These are phyloP conservation scores for Rallus limicola DNA, from an alignment of 2,113 vertebrate species.

Conservation along the genomic window DNA sequence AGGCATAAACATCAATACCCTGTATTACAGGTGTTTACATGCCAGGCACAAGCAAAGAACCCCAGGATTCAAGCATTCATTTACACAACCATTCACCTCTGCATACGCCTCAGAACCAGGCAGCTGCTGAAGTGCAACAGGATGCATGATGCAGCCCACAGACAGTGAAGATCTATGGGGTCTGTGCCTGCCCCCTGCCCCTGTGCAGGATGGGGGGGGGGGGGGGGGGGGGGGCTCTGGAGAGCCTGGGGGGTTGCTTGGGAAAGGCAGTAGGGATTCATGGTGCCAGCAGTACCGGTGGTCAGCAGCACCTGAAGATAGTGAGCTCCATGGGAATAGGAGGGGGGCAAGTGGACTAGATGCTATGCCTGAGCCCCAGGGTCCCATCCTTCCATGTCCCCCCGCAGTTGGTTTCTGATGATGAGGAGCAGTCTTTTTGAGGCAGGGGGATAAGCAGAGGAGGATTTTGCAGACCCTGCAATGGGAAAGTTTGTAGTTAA, in stretches of 20 bases:
- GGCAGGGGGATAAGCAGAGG: not conserved
- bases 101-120: not conserved
- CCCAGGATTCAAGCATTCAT: not conserved
- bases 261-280: not conserved
- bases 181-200: not conserved
- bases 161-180: too few relatives aligned
- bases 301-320: accelerated
- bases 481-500: not conserved
- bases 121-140: not conserved
- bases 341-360: not conserved
- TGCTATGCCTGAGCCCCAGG: not conserved
- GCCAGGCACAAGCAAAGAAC: not conserved
- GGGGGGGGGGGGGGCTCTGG: not conserved
- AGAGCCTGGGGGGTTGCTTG: not conserved
- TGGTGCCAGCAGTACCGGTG: not conserved
- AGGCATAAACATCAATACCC: not conserved
- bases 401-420: not conserved
- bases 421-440: not conserved
- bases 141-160: not conserved
- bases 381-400: too few relatives aligned
- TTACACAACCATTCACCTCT: not conserved
- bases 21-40: not conserved
- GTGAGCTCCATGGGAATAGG: not conserved
- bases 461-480: not conserved
- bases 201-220: not conserved